A percentile compares a stretch with the other conserved stretches of the same genome.
These are phyloP conservation scores for Echinometra lucunter DNA, from an alignment of 53 echinoderm and acorn worm genomes.

Conservation along the genomic window DNA sequence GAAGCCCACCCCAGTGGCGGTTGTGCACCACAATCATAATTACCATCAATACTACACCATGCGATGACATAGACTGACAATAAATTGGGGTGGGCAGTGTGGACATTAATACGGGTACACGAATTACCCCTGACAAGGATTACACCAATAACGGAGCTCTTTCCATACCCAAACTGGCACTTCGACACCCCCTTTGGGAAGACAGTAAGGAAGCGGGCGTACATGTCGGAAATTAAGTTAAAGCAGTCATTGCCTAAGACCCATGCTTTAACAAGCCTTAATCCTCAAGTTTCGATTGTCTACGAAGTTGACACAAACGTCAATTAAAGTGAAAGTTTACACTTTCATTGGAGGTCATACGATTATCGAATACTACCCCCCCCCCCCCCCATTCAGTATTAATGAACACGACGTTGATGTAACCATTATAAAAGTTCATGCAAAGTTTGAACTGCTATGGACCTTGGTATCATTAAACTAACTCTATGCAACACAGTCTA, in stretches of 20 bases:
- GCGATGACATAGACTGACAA: background rate
- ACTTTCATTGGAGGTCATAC: conserved; percentile 49
- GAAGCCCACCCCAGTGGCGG: background rate
- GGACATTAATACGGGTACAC: background rate
- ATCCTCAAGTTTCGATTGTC: conserved; percentile 62
- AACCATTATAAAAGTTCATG: background rate
- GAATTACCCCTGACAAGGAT: conserved; percentile 44
- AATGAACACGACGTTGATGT: conserved; percentile 16
- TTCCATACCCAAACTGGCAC: conserved; percentile 45
- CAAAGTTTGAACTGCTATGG: background rate
- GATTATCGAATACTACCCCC: background rate
- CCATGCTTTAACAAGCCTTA: conserved; percentile 48
- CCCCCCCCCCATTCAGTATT: background rate
- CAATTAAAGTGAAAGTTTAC: conserved; percentile 46
- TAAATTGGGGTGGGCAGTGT: background rate
- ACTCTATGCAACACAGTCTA: too few relatives aligned
- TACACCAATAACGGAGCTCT: conserved; percentile 25
- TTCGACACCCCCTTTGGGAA: conserved; percentile 42
- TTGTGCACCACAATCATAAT: background rate
- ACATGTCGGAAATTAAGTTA: conserved; percentile 62
- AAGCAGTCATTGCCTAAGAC: conserved; percentile 44
- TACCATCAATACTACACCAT: background rate
- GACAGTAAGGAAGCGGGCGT: conserved; percentile 58
- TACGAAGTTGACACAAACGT: conserved; percentile 28
- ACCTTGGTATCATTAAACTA: background rate